Percentiles rank a stretch among this genome's conserved stretches.
Conservation (phyloP, 2,113 vertebrate genomes). For the Caracal caracal region DNA sequence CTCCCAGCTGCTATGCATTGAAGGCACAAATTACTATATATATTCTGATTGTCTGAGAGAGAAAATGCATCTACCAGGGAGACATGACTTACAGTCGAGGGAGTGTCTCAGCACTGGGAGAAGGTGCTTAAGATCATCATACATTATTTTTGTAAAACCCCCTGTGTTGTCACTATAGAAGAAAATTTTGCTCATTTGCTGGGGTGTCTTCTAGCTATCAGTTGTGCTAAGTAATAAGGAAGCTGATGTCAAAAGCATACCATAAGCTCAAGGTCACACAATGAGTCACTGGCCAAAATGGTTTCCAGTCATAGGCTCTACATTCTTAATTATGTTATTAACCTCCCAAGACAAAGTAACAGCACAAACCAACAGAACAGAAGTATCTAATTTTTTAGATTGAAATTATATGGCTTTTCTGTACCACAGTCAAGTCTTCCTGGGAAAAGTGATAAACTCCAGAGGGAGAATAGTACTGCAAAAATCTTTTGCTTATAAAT, state of each 20-base stretch:
- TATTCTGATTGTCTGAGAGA: background rate
- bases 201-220: background rate
- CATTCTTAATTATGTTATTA: background rate
- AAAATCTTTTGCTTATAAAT: background rate
- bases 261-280: background rate
- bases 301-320: background rate
- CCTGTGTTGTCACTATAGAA: background rate
- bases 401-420: conserved; percentile 2
- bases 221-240: background rate
- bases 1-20: conserved; percentile 61
- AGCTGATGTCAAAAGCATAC: background rate
- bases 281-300: background rate
- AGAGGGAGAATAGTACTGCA: background rate
- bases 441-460: background rate
- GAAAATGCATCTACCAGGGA: conserved; percentile 36
- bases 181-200: background rate
- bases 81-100: background rate
- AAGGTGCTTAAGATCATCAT: background rate
- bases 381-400: background rate
- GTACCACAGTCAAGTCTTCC: background rate
- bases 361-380: background rate
- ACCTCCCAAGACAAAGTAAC: background rate
- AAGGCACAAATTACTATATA: conserved; percentile 30
- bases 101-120: background rate
- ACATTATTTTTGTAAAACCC: background rate